Evolutionary conservation across 2,888 invertebrate species (phyloP), one percentile per base, ranked within the genome.

Genomic region (Xanthia icteritia): DNA sequence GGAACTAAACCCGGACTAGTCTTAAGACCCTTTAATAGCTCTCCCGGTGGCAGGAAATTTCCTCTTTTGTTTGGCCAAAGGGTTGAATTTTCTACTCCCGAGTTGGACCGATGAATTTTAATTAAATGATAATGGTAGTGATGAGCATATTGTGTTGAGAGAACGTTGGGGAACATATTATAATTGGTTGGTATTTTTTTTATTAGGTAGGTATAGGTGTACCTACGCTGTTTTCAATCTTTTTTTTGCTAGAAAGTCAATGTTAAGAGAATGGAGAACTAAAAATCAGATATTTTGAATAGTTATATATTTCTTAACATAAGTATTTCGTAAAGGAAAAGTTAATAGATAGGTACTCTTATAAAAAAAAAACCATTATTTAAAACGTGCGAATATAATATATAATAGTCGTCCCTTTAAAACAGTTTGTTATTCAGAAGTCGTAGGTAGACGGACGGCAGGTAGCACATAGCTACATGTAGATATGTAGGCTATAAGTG

Each of bases 11-110:
- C 91, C 90, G 93, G 92, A 92, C 93, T 92, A 94, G 94, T 91
- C 95, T 93, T 96, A 96, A 96, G 95, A 94, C 95, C 95, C 94
- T 91, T 95, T 96, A 95, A 96, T 95, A 92, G 93, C 91, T 92
- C 92, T 94, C 93, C 94, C 93, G 94, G 94, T 90, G 94, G 94
- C 92, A 91, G 91, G 92, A 93, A 93, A 93, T 92, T 93, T 93
- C 90, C 89, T 89, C 87, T 89, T 90, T 88, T 86, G 82, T 90
- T 87, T 82, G 73, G 75, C 68, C 74, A 92, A 94, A 94, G 95
- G 95, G 95, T 95, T 94, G 89, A 86, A 73, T 79, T 81, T 81
- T 81, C 76, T 65, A 61, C 66, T 51, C 17, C 60, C 23, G 76
- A 71, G 73, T 77, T 79, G 58, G 39, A 73, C 48, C 68, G 80